These are phyloP conservation scores for Chrysemys picta DNA, from an alignment of 2,113 vertebrate genomes.

Conservation along the genomic window DNA sequence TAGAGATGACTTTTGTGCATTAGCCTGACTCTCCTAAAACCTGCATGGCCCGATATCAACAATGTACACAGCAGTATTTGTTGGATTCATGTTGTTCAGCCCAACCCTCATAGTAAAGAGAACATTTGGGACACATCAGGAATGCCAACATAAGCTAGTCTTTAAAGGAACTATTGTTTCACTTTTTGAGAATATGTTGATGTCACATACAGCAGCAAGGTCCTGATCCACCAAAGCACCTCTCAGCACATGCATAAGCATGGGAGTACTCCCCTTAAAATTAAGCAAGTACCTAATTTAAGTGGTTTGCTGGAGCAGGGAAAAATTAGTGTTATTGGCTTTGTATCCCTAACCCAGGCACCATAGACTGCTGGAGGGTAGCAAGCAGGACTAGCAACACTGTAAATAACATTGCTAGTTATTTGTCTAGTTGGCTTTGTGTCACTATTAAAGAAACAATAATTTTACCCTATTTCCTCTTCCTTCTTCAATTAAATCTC, in stretches of 20 bases:
- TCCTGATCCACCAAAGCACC: neutral
- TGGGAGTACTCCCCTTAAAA: neutral
- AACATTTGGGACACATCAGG: neutral
- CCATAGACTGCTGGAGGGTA: neutral
- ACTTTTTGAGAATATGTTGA: neutral
- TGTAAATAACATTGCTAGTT: neutral
- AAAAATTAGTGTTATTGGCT: neutral
- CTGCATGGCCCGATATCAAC: rapidly evolving
- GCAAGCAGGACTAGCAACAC: neutral
- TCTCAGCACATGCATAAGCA: neutral
- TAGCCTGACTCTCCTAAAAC: neutral
- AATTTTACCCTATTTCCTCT: neutral
- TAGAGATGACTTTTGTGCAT: neutral
- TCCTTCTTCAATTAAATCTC: neutral
- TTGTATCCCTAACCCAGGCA: neutral
- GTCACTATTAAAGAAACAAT: neutral
- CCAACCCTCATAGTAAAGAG: neutral
- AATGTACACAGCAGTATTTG: neutral
- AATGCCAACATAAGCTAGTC: neutral
- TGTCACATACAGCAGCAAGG: neutral
- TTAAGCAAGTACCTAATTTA: neutral
- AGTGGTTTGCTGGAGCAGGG: neutral
- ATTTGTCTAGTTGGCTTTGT: neutral
- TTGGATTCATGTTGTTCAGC: neutral
- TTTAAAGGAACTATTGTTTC: neutral